Conservation (phyloP, 2,888 invertebrate genomes). For the Drosophila histrio region DNA sequence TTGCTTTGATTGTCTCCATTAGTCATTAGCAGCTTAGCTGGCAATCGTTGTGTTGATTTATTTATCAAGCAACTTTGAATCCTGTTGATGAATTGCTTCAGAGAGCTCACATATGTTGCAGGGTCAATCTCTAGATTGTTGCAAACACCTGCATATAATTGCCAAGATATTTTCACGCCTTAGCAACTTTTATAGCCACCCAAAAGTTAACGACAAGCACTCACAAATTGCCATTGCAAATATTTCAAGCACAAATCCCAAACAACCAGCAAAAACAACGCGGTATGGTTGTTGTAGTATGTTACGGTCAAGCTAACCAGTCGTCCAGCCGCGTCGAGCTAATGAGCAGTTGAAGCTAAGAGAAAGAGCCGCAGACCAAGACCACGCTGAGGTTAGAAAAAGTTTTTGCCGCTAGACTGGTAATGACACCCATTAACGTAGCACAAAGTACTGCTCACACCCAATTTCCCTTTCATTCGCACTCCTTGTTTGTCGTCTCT, state of each 20-base stretch:
- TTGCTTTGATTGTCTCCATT: slow-evolving; percentile 62
- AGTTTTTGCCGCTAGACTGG: slow-evolving; percentile 58
- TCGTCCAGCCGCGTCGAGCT: slow-evolving; percentile 26
- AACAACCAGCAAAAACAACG: slow-evolving; percentile 7
- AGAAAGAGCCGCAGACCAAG: slow-evolving; percentile 24
- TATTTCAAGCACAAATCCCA: slow-evolving; percentile 17
- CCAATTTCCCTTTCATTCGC: neutral
- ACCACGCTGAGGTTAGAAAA: slow-evolving; percentile 38
- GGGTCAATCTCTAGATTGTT: slow-evolving; percentile 1
- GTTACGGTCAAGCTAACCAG: slow-evolving; percentile 15
- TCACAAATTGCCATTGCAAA: slow-evolving; percentile 30
- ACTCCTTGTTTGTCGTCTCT: neutral
- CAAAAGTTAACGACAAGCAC: slow-evolving; percentile 22
- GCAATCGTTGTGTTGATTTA: slow-evolving; percentile 37
- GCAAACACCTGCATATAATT: slow-evolving; percentile 50
- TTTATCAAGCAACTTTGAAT: slow-evolving; percentile 10
- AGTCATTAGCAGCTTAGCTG: slow-evolving; percentile 65
- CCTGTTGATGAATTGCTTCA: slow-evolving; percentile 39
- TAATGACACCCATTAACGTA: slow-evolving; percentile 77
- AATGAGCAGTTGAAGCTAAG: slow-evolving; percentile 46
- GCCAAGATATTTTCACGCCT: slow-evolving; percentile 45
- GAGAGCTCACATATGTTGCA: slow-evolving; percentile 6
- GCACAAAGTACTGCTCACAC: slow-evolving; percentile 40
- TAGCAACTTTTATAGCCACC: slow-evolving; percentile 32
- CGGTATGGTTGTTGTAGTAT: neutral